These are phyloP conservation scores for Sylvia borin DNA, from an alignment of 2,797 vertebrate species.

Conservation along the genomic window DNA sequence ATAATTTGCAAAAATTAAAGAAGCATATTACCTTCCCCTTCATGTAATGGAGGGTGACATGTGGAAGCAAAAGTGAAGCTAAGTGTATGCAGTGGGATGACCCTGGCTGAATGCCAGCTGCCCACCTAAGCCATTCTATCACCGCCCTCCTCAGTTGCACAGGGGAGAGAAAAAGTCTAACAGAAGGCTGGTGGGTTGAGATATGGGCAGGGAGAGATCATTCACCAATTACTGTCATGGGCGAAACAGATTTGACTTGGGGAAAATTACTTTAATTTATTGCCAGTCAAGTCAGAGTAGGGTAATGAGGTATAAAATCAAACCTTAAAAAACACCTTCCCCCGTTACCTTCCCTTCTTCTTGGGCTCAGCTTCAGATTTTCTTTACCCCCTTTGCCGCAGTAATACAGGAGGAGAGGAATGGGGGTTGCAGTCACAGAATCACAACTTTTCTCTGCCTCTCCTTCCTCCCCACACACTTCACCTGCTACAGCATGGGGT, in stretches of 20 bases:
- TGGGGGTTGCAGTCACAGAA: neutral
- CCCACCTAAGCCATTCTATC: neutral
- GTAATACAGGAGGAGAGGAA: neutral
- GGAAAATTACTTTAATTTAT: neutral
- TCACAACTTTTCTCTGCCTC: neutral
- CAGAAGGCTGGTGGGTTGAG: neutral
- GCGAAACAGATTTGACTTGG: neutral
- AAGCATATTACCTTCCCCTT: conserved; percentile 54
- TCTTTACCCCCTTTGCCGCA: neutral
- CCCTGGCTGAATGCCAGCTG: neutral
- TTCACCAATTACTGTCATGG: neutral
- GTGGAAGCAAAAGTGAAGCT: neutral
- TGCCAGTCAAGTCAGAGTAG: neutral
- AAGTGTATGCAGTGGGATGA: neutral
- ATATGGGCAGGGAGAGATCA: neutral
- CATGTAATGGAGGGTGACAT: neutral
- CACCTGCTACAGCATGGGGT: neutral
- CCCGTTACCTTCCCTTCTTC: neutral
- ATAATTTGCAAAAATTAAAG: conserved; percentile 70
- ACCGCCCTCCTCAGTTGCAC: neutral
- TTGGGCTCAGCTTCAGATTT: neutral
- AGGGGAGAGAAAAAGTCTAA: neutral
- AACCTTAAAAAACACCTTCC: neutral
- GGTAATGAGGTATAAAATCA: neutral
- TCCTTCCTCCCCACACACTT: neutral